These are phyloP conservation scores for Girardinichthys multiradiatus DNA, from an alignment of 2,113 vertebrate species.

Conservation along the genomic window DNA sequence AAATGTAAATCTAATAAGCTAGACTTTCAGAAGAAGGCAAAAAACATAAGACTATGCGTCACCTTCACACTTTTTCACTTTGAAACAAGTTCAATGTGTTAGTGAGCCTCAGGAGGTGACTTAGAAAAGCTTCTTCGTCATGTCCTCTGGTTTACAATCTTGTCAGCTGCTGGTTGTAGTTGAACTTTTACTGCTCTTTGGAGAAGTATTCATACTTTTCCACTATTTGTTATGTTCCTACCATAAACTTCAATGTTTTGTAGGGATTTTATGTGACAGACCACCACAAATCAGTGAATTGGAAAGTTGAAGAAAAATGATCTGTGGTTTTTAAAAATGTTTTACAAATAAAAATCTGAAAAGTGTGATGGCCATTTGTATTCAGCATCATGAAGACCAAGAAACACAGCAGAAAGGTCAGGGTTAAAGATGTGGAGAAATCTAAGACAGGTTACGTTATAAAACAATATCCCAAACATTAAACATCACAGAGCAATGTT, in stretches of 20 bases:
- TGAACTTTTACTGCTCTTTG: neutral
- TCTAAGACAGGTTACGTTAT: no score
- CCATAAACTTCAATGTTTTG: no score
- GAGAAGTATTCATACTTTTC: neutral
- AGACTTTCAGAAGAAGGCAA: neutral
- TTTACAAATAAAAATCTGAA: neutral
- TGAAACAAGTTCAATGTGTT: neutral
- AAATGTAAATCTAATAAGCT: neutral
- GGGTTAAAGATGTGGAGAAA: no score
- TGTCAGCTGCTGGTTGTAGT: neutral
- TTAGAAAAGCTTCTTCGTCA: neutral
- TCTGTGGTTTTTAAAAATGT: neutral
- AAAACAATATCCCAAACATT: no score
- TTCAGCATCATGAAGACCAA: no score
- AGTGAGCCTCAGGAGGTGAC: neutral
- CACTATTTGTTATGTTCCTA: neutral
- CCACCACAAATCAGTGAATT: neutral
- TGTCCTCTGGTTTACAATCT: neutral
- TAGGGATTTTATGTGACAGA: neutral
- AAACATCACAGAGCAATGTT: no score
- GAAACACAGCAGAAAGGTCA: no score
- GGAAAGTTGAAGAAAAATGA: neutral
- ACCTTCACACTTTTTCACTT: neutral
- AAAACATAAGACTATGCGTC: neutral
- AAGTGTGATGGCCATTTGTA: no score